Base-by-base conservation (phyloP, 2,888 invertebrate species). In the Amitus sp. region DNA sequence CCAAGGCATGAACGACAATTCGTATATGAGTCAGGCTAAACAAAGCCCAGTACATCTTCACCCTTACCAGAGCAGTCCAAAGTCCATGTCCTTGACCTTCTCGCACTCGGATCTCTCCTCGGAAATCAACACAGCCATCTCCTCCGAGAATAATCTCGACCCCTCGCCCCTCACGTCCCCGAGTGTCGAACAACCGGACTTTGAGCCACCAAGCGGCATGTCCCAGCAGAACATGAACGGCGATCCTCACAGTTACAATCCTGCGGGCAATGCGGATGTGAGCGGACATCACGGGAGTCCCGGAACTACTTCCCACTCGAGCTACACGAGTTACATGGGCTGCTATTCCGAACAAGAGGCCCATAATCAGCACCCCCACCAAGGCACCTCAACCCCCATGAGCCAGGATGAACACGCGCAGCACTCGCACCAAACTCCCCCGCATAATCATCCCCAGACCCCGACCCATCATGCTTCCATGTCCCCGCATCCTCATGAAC, bases 81-180 rank as follows among this genome's bases (percentile, higher is more conserved):
- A 82, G 53, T 80, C 82, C 2, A 77, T 81, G 77, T 79, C 79
- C 55, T 84, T 86, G 64, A 85, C 86, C 17, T 87, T 87, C 68
- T 87, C 88, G 17, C 90, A 90, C 79, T 90, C 89, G 37, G 92
- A 92, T 78, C 84, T 92, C 67, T 90, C 90, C 58, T 88, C 89
- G 54, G 91, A 92, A 78, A 91, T 92, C 75, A 91, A 90, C 75
- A 91, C 91, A 7, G 91, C 90, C 49, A 91, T 92, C 73, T 89
- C 91, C 59, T 88, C 88, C 19, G 88, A 88, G 70, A 87, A 87
- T 69, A 82, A 88, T 57, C 84, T 86, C 46, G 90, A 90, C 40
- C 90, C 90, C 9, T 88, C 89, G 67, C 86, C 88, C 34, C 40
- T 81, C 13, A 86, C 87, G 47, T 90, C 91, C 37, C 90, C 91